Evolutionary conservation across 2,113 vertebrate genomes (phyloP), one percentile per base, ranked within the genome.

Genomic region (Spheniscus mendiculus): DNA sequence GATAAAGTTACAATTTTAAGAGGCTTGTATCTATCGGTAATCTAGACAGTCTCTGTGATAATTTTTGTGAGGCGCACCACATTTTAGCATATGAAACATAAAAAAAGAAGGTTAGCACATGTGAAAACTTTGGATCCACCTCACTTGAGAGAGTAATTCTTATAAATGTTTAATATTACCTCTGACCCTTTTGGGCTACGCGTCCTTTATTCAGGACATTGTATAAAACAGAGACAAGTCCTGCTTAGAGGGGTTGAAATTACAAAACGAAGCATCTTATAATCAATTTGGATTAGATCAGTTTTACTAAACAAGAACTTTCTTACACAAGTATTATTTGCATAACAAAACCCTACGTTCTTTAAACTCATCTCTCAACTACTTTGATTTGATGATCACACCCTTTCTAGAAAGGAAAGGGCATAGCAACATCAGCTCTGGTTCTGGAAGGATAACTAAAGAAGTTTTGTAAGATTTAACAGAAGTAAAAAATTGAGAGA

Each of bases 21-120:
- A 69, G 95, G 93, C 97, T 92, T 97, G 95, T 56, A 97, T 89
- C 83, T 76, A 18, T 15, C 44, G 62, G 26, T 10, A 44, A 61
- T 14, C 15, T 30, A 67, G 22, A 34, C 1, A 23, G 30, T 38
- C 29, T 47, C 61, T n/a, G 42, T 3, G n/a, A 5, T n/a, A 7
- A 4, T 20, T 47, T 63, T 27, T 53, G 20, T 10, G 55, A 87
- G 0, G 4, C 22, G 15, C 20, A 62, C 16, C 86, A 55, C 9
- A 11, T 90, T 81, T 91, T 50, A 78, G 56, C 36, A 56, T 19
- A 34, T 1, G 40, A 74, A 55, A 47, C 50, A 89, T 3, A 20
- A 50, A 81, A 88, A 77, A 56, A 50, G 6, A 36, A 44, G 21
- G 38, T 40, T 3, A 59, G 34, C 49, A 44, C 10, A 3, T 0